phyloP scores from a whole-genome alignment of 2,113 vertebrate species.

The Mesoclemmys tuberculata region DNA sequence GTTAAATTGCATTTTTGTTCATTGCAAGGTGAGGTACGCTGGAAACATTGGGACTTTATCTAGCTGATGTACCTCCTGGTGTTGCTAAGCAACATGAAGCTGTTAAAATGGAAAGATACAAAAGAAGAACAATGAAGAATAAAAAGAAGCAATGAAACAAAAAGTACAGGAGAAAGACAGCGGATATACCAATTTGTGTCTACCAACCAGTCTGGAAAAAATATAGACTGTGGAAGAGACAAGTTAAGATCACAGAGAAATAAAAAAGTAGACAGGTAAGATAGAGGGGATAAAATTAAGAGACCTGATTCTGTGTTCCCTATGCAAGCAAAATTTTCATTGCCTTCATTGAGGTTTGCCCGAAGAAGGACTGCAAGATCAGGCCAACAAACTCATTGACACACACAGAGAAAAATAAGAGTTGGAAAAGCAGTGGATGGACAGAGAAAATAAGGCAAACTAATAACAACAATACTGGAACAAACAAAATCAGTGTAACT shows the following conservation, averaged over 20 bases:
- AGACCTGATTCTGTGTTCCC: rapidly evolving
- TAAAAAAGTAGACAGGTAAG: not conserved
- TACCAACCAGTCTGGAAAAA: not conserved
- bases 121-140: slow-evolving; percentile 6
- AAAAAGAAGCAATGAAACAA: not conserved
- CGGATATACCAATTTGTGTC: not conserved
- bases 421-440: not conserved
- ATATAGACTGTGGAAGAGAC: not conserved
- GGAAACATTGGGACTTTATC: not conserved
- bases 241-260: not conserved
- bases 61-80: slow-evolving; percentile 30
- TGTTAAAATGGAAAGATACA: slow-evolving; percentile 10
- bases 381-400: not conserved
- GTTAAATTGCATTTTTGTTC: slow-evolving; percentile 18
- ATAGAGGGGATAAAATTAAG: not conserved
- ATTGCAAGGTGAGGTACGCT: slow-evolving; percentile 11
- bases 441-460: not conserved
- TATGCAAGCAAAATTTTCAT: not conserved
- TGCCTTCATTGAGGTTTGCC: not conserved
- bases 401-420: not conserved
- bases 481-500: not conserved
- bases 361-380: not conserved
- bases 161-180: not conserved
- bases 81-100: slow-evolving; percentile 64
- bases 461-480: not conserved